Conservation (phyloP, 2,113 vertebrate species). For the Gymnogyps californianus region DNA sequence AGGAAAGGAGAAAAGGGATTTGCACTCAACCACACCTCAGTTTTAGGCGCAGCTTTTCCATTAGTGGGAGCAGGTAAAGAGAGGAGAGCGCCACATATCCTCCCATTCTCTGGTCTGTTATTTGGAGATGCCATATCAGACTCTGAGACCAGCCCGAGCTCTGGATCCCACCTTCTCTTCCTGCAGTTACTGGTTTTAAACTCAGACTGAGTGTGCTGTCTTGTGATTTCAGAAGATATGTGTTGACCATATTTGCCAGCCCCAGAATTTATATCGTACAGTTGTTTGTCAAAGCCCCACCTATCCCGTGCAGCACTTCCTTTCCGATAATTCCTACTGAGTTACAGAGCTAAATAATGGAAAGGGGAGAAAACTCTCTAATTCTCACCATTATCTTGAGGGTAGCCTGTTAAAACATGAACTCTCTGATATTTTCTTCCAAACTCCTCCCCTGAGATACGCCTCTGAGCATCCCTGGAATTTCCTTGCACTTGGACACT, state of each 20-base stretch:
- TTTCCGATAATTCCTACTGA: not conserved
- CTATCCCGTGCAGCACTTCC: slow-evolving; percentile 43
- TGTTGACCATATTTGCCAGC: not conserved
- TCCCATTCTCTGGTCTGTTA: not conserved
- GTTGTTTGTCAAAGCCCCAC: slow-evolving; percentile 29
- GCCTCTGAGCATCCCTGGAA: not conserved
- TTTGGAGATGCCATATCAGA: not conserved
- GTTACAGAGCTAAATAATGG: not conserved
- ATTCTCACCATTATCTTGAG: slow-evolving; percentile 27
- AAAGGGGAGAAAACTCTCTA: not conserved
- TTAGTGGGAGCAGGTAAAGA: not conserved
- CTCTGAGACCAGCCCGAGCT: not conserved
- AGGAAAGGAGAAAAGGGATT: not conserved
- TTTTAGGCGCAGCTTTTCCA: not conserved
- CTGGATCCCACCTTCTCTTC: not conserved
- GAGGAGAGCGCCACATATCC: not conserved
- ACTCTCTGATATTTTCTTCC: slow-evolving; percentile 10
- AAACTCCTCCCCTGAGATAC: not conserved
- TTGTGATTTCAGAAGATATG: not conserved
- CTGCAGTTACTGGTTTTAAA: not conserved
- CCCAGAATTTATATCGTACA: not conserved
- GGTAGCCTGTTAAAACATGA: slow-evolving; percentile 49
- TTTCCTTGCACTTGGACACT: slow-evolving; percentile 15
- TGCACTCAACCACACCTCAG: not conserved
- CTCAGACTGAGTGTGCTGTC: not conserved